These are phyloP conservation scores for Hymenochirus boettgeri DNA, from an alignment of 2,113 vertebrate species.

Conservation along the genomic window DNA sequence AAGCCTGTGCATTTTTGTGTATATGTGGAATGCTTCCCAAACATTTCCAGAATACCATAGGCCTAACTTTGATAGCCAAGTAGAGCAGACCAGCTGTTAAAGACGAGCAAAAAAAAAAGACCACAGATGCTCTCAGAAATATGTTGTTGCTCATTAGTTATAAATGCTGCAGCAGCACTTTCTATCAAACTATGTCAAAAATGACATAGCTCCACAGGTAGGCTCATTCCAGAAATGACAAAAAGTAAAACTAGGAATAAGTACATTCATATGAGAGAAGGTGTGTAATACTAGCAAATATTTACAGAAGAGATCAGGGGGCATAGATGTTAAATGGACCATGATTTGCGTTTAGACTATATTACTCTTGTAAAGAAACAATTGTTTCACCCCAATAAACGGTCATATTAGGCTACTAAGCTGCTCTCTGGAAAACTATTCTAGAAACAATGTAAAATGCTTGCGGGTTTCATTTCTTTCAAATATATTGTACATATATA, in stretches of 20 bases:
- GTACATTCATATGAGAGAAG: conserved; percentile 26
- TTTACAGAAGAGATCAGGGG: conserved; percentile 4
- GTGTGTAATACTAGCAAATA: conserved; percentile 22
- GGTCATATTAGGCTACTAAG: too few species aligned
- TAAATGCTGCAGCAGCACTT: conserved; percentile 54
- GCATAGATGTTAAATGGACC: too few species aligned
- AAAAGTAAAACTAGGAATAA: conserved; percentile 44
- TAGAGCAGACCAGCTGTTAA: conserved; percentile 61
- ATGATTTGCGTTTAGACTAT: too few species aligned
- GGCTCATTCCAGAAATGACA: conserved; percentile 47
- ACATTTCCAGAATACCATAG: conserved; percentile 45
- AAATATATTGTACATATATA: too few species aligned
- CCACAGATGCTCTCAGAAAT: conserved; percentile 62
- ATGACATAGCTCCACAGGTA: conserved; percentile 59
- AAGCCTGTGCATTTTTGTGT: conserved; percentile 50
- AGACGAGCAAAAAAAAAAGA: conserved; percentile 45
- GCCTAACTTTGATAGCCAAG: conserved; percentile 54
- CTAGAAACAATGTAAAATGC: too few species aligned
- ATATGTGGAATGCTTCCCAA: conserved; percentile 60
- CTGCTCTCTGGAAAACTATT: too few species aligned
- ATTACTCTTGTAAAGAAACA: too few species aligned
- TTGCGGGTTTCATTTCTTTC: too few species aligned
- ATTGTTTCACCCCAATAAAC: too few species aligned
- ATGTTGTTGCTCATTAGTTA: conserved; percentile 58
- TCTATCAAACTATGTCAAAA: conserved; percentile 60